Conservation (phyloP, 2,888 invertebrate species). For the Axea sp. region DNA sequence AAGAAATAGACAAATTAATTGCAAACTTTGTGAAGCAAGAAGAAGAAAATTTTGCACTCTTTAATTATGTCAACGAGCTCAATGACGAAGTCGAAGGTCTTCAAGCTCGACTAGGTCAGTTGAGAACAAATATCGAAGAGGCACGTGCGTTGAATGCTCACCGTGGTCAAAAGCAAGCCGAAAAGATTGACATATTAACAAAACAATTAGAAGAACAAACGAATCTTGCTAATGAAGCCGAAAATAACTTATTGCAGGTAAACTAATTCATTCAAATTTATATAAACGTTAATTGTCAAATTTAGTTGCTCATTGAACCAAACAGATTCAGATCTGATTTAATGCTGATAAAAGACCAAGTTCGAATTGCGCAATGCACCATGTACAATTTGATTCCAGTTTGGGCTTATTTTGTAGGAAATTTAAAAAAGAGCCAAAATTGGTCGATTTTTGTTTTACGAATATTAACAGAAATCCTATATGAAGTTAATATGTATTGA, state of each 20-base stretch:
- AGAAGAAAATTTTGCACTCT: constrained; percentile 94
- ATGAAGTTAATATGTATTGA: too few relatives aligned
- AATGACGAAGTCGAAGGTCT: constrained; percentile 90
- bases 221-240: constrained; percentile 73
- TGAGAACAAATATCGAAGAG: constrained; percentile 84
- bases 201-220: constrained; percentile 80
- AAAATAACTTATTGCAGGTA: constrained; percentile 77
- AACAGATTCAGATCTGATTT: too few relatives aligned
- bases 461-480: too few relatives aligned
- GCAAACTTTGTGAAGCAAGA: constrained; percentile 90
- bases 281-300: too few relatives aligned
- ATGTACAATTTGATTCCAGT: too few relatives aligned
- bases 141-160: constrained; percentile 82
- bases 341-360: too few relatives aligned
- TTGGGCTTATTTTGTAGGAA: too few relatives aligned
- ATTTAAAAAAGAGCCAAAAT: too few relatives aligned
- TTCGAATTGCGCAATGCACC: too few relatives aligned
- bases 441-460: too few relatives aligned
- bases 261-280: not conserved
- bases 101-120: constrained; percentile 84
- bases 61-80: constrained; percentile 93
- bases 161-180: constrained; percentile 82
- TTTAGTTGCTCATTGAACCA: too few relatives aligned
- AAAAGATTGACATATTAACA: constrained; percentile 82
- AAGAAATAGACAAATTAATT: constrained; percentile 85